phyloP scores from a whole-genome alignment of 2,888 invertebrate genomes.

The Cryptosula pallasiana region DNA sequence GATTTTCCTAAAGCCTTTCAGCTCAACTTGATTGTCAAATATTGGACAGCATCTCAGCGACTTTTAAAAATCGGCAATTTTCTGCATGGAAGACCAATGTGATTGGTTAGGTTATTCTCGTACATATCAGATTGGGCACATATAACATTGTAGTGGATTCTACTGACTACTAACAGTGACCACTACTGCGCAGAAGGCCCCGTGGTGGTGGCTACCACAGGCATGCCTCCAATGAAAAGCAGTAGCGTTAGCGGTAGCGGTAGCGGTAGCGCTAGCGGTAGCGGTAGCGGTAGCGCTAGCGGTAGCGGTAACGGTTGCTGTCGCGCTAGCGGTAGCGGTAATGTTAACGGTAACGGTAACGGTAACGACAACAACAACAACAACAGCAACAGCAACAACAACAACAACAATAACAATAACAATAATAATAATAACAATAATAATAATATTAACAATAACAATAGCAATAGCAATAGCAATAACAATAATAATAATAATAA shows the following conservation, averaged over 20 bases:
- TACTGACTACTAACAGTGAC: no score
- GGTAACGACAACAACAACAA: neutral
- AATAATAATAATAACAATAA: neutral
- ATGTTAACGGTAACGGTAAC: neutral
- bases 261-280: neutral
- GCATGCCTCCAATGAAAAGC: no score
- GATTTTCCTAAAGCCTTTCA: no score
- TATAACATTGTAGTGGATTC: no score
- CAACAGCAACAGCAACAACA: neutral
- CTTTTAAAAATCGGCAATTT: no score
- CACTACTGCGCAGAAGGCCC: no score
- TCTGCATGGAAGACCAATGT: no score
- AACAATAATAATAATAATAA: neutral
- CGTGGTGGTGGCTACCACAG: no score
- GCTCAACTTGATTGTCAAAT: no score
- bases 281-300: neutral
- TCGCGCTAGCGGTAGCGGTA: neutral
- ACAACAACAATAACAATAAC: neutral
- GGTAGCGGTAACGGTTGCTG: neutral
- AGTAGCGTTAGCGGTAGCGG: neutral
- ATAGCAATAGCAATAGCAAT: neutral
- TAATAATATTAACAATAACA: conserved; percentile 1
- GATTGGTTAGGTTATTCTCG: no score
- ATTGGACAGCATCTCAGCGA: no score
- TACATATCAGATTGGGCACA: no score